These are phyloP conservation scores for Clarias magur DNA, from an alignment of 2,113 vertebrate genomes.

Conservation along the genomic window DNA sequence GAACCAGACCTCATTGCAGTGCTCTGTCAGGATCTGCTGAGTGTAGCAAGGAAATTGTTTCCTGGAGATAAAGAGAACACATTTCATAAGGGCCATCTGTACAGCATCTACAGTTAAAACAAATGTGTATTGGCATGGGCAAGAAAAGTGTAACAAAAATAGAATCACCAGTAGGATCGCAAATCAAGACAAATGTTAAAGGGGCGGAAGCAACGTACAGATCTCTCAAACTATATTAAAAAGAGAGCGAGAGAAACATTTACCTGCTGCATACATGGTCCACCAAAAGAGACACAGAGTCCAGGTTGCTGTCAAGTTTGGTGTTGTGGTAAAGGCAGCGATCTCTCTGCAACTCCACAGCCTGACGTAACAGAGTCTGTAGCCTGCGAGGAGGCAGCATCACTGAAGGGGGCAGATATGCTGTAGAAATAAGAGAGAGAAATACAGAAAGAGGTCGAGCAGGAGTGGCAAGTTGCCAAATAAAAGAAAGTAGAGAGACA, in stretches of 20 bases:
- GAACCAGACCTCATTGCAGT: conserved; percentile 99
- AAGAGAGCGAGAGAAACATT: conserved; percentile 42
- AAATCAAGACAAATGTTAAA: conserved; percentile 18
- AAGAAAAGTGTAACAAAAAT: conserved; percentile 4
- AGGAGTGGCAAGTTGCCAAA: conserved; percentile 30
- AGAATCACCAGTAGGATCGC: neutral
- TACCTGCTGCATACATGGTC: conserved; percentile 97
- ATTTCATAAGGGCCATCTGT: conserved; percentile 30
- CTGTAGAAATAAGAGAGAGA: conserved; percentile 64
- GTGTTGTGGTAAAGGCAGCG: conserved; percentile 97
- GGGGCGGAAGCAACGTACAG: neutral
- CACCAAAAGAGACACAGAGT: conserved; percentile 91
- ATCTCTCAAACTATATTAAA: neutral
- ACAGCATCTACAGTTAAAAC: neutral
- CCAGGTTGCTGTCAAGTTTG: conserved; percentile 88
- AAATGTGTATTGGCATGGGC: conserved; percentile 2
- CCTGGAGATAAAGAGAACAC: conserved; percentile 68
- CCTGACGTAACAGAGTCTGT: conserved; percentile 92
- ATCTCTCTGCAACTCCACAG: conserved; percentile 92
- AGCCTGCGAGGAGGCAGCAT: conserved; percentile 94
- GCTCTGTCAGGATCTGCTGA: conserved; percentile 95
- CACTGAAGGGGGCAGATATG: conserved; percentile 93
- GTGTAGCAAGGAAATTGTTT: conserved; percentile 98
- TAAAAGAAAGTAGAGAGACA: conserved; percentile 26
- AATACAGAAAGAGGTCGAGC: conserved; percentile 27